Percentiles rank a stretch among this genome's conserved stretches.
phyloP scores from a whole-genome alignment of 2,888 invertebrate genomes.

The Hyppa rectilinea region DNA sequence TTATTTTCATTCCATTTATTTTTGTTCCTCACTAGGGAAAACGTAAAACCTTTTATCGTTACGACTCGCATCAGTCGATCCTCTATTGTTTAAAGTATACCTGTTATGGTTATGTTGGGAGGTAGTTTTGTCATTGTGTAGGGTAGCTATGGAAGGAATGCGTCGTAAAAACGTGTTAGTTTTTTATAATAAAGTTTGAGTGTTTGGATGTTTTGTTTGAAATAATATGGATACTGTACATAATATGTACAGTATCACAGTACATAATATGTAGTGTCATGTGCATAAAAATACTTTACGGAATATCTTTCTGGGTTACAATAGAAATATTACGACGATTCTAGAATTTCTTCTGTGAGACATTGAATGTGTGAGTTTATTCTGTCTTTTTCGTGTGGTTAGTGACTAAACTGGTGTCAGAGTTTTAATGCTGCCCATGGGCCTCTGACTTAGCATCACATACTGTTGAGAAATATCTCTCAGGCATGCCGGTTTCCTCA shows the following conservation, averaged over 20 bases:
- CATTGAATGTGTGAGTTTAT: not conserved
- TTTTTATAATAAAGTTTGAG: constrained; percentile 32
- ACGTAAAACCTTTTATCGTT: constrained; percentile 67
- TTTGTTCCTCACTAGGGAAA: constrained; percentile 55
- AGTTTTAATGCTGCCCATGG: too few species aligned
- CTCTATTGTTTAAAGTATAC: constrained; percentile 59
- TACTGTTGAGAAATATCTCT: too few species aligned
- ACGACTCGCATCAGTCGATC: constrained; percentile 61
- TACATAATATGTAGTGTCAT: too few species aligned
- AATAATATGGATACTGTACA: not conserved
- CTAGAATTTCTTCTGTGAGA: not conserved
- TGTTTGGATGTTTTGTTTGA: not conserved
- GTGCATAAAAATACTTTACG: not conserved
- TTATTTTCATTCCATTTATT: constrained; percentile 65
- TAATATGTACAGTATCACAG: too few species aligned
- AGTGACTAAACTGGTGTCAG: too few species aligned
- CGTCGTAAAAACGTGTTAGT: constrained; percentile 20
- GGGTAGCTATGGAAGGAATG: constrained; percentile 2
- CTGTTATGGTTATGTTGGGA: constrained; percentile 35
- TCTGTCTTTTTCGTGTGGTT: too few species aligned
- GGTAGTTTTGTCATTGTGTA: constrained; percentile 34
- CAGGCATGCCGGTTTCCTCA: too few species aligned
- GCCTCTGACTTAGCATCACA: too few species aligned
- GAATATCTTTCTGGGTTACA: too few species aligned
- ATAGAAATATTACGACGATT: not conserved